Evolutionary conservation across 2,888 invertebrate genomes (phyloP), one percentile per base, ranked within the genome.

Genomic region (Drosophila mercatorum): DNA sequence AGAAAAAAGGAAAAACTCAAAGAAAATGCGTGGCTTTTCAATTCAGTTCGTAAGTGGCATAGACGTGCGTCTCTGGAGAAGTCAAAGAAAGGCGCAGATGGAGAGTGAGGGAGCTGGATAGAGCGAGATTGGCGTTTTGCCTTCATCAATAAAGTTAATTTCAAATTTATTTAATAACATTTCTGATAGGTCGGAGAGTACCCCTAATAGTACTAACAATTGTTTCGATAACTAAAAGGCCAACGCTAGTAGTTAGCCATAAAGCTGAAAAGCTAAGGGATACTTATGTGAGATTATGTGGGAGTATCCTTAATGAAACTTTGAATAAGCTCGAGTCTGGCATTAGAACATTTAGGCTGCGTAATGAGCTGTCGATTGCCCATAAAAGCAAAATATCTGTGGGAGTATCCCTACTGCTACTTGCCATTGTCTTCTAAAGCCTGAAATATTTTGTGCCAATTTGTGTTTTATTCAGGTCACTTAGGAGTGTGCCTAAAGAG

Each of bases 41-140:
- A 78, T 71, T 68, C 78, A 61, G 57, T 34, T 49, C 57, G 61
- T 78, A 75, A 81, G 81, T 80, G 79, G 82, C 79, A 74, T 71
- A 70, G 81, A 81, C 81, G 68, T 63, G 60, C 68, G 62, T 51
- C 75, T 56, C 56, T 40, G 57, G 49, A 76, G 72, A 49, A 26
- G 22, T 26, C 40, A 28, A 40, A 40, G 40, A 28, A 14, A 26
- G 34, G 38, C 12, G 36, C 28, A 36, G 52, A 22, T n/a, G 12
- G 22, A 17, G 36, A 58, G 60, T 36, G 7, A 28, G 28, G 12
- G n/a, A 58, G 73, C 43, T 11, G 34, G 22, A 52, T 28, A 22
- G 41, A 40, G 17, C 7, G 49, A 52, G 36, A 38, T 44, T 53
- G 49, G 26, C 47, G 40, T 40, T 55, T 55, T 58, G 49, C 63